Evolutionary conservation across 2,888 invertebrate genomes (phyloP).

Genomic region (Apomyelois bistriatella): DNA sequence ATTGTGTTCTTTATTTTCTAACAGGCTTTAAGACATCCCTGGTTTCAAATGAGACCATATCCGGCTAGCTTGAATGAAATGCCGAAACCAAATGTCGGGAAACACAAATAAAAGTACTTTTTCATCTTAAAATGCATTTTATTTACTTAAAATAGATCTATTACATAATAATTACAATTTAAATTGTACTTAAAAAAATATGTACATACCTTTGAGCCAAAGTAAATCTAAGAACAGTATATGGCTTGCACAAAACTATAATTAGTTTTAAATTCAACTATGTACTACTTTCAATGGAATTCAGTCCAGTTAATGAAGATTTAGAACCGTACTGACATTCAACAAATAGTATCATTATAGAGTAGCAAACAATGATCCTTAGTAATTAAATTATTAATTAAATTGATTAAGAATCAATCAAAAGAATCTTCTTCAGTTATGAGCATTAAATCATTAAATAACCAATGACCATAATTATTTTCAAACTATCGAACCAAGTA

Average conservation of each 20-base stretch:
- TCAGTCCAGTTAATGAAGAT: too few species aligned
- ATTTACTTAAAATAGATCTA: slow-evolving; percentile 42
- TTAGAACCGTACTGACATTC: too few species aligned
- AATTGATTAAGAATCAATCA: too few species aligned
- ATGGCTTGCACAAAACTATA: slow-evolving; percentile 23
- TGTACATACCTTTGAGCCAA: slow-evolving; percentile 18
- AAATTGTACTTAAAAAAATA: slow-evolving; percentile 53
- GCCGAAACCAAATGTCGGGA: slow-evolving; percentile 80
- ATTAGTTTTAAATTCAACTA: background rate
- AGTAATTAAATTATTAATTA: too few species aligned
- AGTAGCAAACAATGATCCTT: too few species aligned
- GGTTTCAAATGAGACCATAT: slow-evolving; percentile 85
- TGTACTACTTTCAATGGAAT: background rate
- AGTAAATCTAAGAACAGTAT: slow-evolving; percentile 26
- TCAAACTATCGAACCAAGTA: too few species aligned
- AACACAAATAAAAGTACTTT: slow-evolving; percentile 30
- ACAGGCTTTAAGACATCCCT: slow-evolving; percentile 86
- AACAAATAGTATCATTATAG: too few species aligned
- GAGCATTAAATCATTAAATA: background rate
- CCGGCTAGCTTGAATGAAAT: slow-evolving; percentile 83
- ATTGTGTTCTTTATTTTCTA: slow-evolving; percentile 40
- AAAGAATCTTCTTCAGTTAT: too few species aligned
- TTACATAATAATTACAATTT: slow-evolving; percentile 51
- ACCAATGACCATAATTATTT: background rate
- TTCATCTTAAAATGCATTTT: slow-evolving; percentile 38